Base-by-base conservation (phyloP, 2,888 invertebrate species). In the Tetropium fuscum region DNA sequence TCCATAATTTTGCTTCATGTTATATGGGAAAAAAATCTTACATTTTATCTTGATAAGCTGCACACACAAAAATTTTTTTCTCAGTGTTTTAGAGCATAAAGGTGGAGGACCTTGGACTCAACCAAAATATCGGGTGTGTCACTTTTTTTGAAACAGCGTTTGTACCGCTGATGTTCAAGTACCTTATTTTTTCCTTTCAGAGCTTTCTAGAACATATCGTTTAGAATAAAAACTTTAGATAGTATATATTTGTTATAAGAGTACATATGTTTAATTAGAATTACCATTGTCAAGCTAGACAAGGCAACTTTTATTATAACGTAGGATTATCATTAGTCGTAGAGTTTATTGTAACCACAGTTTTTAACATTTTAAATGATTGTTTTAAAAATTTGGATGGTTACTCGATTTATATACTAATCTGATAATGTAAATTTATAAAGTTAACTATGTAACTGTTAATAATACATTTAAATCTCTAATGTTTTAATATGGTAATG, bases 381-480 rank as follows among this genome's bases (percentile, higher is more conserved):
- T 49, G 47, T 56, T 62, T 60, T 49, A 47, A 48, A 44, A 27
- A 27, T 63, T 66, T 63, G 40, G 48, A 58, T 66, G 63, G 66
- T 63, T 54, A 66, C 60, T 61, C 10, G 10, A 19, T 20, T 47
- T n/a, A 47, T 19, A 34, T 19, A 34, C 7, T 27, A 32, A 15
- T 41, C 19, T 34, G 13, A 13, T 15, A 27, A 15, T 44, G 44
- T 38, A 53, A 53, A 53, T 60, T 58, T 53, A 53, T 58, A 66
- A 58, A 43, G 59, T 66, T 59, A 64, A 64, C 59, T 66, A 68
- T 65, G 65, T 68, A 68, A 70, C 67, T 70, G 68, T 70, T 68
- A 70, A 64, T 64, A 68, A 60, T 59, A 63, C 58, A 58, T 62
- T 59, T 60, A 47, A 55, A 47, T 47, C 18, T 19, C 20, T 18